Percentiles rank a stretch among this genome's conserved stretches.
Conservation (phyloP, 2,113 vertebrate species). For the Nannobrachium achirus region DNA sequence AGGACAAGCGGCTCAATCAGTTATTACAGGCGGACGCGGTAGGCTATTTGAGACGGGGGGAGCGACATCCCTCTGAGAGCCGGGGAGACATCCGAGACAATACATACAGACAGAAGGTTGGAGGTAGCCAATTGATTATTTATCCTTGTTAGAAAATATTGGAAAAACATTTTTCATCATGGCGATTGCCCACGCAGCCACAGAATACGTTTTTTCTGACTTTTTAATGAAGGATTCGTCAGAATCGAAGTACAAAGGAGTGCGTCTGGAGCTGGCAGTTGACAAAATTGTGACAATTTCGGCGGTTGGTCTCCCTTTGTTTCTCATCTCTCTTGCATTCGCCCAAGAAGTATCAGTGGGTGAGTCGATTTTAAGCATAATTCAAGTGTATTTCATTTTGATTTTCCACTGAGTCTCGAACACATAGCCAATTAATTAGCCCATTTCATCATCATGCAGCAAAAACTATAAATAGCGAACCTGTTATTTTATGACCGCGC, state of each 20-base stretch:
- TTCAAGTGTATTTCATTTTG: not conserved
- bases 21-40: too few species aligned
- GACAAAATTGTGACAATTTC: conserved; percentile 93
- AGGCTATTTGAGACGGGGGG: too few species aligned
- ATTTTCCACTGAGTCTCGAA: not conserved
- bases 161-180: conserved; percentile 65
- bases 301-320: conserved; percentile 90
- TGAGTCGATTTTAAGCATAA: conserved; percentile 67
- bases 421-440: not conserved
- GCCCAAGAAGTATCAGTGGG: conserved; percentile 95
- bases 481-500: too few species aligned
- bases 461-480: not conserved
- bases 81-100: too few species aligned
- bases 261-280: conserved; percentile 90
- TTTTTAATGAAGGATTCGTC: conserved; percentile 91
- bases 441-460: not conserved
- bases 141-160: too few species aligned
- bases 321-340: conserved; percentile 95
- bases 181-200: conserved; percentile 94
- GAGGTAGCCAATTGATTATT: not conserved
- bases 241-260: conserved; percentile 88
- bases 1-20: too few species aligned
- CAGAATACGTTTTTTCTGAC: conserved; percentile 95
- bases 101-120: too few species aligned
- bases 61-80: too few species aligned